Evolutionary conservation across 2,797 vertebrate species (phyloP).

Genomic region (Acrocephalus scirpaceus): DNA sequence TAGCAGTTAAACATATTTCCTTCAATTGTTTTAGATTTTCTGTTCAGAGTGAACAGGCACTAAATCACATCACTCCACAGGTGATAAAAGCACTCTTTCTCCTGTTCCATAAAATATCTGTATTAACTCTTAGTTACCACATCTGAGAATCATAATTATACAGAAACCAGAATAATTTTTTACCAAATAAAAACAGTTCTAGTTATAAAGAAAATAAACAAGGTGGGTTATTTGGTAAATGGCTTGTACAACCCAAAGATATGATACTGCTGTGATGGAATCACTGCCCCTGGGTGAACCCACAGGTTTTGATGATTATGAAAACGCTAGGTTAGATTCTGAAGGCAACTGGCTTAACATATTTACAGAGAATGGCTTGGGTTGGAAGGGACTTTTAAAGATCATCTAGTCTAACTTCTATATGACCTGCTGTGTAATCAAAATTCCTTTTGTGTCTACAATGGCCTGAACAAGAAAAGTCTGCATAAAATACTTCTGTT

Average conservation of each 20-base stretch:
- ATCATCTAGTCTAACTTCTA: neutral
- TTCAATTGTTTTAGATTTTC: neutral
- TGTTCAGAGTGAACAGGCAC: neutral
- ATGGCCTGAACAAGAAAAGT: neutral
- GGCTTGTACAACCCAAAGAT: neutral
- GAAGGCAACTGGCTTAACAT: neutral
- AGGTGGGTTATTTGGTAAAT: neutral
- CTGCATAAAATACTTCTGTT: neutral
- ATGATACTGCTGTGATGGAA: neutral
- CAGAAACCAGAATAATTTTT: neutral
- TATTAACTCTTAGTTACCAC: neutral
- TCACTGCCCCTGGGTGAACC: neutral
- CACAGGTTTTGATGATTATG: neutral
- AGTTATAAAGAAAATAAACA: neutral
- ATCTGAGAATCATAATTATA: neutral
- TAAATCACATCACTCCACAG: neutral
- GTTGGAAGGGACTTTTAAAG: neutral
- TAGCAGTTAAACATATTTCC: neutral
- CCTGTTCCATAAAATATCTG: neutral
- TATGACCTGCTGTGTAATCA: neutral
- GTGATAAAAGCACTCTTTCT: neutral
- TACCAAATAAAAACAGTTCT: neutral
- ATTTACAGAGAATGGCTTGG: neutral
- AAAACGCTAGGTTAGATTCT: neutral
- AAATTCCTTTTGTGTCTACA: neutral